These are phyloP conservation scores for Caenorhabditis parvicauda DNA, from an alignment of 2,888 invertebrate genomes.

Conservation along the genomic window DNA sequence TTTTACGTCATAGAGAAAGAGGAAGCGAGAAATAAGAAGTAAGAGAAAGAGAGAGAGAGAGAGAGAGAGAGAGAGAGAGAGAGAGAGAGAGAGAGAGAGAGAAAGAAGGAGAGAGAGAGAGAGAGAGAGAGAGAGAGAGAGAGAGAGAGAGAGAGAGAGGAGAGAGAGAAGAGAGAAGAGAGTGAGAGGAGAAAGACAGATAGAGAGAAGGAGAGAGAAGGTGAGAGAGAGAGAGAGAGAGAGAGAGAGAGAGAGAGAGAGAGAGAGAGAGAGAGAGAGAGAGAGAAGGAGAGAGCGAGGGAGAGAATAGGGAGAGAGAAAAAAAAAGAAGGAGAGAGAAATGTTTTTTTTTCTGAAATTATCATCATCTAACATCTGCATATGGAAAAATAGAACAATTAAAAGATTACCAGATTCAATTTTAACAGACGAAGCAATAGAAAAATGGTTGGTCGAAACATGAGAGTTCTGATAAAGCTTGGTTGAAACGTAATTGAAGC, in stretches of 20 bases:
- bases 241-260: slow-evolving; percentile 4
- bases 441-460: too few species aligned
- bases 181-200: neutral
- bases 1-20: too few species aligned
- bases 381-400: too few species aligned
- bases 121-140: neutral
- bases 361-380: too few species aligned
- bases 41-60: neutral
- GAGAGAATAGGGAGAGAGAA: neutral
- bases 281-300: neutral
- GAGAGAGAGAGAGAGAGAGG: too few species aligned
- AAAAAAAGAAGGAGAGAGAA: too few species aligned
- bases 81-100: neutral
- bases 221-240: neutral
- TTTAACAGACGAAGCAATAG: too few species aligned
- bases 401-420: too few species aligned
- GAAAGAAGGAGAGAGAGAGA: slow-evolving; percentile 2
- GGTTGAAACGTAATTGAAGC: too few species aligned
- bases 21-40: neutral
- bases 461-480: too few species aligned
- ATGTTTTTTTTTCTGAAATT: too few species aligned
- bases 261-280: neutral
- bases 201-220: slow-evolving; percentile 1
- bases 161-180: too few species aligned
- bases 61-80: slow-evolving; percentile 4